Conservation (phyloP, 92 coral and sea anemone genomes). For the Hydrozoanthus gracilis region DNA sequence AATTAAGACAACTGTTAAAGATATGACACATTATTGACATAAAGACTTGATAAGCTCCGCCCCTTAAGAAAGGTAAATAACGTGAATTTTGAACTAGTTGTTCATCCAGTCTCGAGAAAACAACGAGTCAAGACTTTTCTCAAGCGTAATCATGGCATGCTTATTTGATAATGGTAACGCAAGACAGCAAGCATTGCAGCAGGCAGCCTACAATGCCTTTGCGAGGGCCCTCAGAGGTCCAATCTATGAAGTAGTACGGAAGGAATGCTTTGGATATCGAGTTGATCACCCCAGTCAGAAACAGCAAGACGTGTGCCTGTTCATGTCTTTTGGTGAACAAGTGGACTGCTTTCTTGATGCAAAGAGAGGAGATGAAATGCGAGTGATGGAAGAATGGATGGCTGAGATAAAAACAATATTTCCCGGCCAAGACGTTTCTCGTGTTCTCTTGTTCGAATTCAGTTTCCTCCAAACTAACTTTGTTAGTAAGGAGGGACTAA, state of each 20-base stretch:
- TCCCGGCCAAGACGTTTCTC: slow-evolving; percentile 8
- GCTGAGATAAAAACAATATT: background rate
- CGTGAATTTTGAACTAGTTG: background rate
- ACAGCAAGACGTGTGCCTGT: slow-evolving; percentile 7
- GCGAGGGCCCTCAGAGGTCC: background rate
- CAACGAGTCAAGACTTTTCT: background rate
- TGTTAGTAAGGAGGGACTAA: background rate
- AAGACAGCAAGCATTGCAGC: slow-evolving; percentile 12
- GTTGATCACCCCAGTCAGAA: slow-evolving; percentile 3
- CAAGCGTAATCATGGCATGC: slow-evolving; percentile 1
- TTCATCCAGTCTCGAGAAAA: background rate
- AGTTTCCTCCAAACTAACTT: no score
- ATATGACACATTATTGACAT: background rate
- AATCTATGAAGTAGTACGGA: background rate
- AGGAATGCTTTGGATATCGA: background rate
- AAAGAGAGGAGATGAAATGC: background rate
- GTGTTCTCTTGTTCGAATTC: background rate
- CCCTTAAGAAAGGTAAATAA: slow-evolving; percentile 1
- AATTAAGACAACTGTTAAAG: background rate
- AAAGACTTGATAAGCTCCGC: slow-evolving; percentile 1
- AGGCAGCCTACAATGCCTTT: background rate
- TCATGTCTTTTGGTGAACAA: background rate
- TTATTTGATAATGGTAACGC: background rate
- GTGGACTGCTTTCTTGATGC: slow-evolving; percentile 20
- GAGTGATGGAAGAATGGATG: background rate